Conservation (phyloP, 2,797 vertebrate genomes). For the Acanthornis magna region DNA sequence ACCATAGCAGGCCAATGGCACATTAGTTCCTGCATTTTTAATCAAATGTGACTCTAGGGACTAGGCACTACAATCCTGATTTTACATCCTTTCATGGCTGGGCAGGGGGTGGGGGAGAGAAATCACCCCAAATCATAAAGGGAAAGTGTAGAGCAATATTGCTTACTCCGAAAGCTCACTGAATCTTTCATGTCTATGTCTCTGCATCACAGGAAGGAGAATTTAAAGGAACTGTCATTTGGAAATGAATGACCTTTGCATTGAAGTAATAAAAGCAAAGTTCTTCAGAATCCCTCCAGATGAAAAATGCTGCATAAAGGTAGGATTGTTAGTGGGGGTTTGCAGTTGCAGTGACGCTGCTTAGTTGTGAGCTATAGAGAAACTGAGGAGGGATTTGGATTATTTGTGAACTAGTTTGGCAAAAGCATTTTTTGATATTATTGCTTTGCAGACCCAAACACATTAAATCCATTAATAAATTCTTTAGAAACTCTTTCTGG, state of each 20-base stretch:
- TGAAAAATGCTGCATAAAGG: not conserved
- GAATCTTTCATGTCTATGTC: conserved; percentile 18
- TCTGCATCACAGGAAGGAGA: conserved; percentile 8
- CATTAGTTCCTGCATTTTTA: conserved; percentile 48
- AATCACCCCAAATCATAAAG: not conserved
- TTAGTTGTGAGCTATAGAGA: not conserved
- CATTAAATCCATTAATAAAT: not conserved
- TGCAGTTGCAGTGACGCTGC: not conserved
- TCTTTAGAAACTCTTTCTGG: not conserved
- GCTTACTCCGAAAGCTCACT: not conserved
- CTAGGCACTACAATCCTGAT: not conserved
- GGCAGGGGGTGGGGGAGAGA: not conserved
- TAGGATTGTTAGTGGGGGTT: not conserved
- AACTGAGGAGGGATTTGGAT: not conserved
- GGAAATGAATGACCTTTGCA: conserved; percentile 18
- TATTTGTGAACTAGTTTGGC: not conserved
- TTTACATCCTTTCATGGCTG: not conserved
- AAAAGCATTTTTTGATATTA: not conserved
- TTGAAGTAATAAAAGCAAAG: conserved; percentile 32
- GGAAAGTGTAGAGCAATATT: not conserved
- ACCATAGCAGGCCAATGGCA: not conserved
- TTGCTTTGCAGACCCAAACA: not conserved
- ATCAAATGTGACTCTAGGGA: conserved; percentile 35
- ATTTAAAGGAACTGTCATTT: conserved; percentile 25
- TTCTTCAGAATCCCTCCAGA: not conserved